Percentiles rank a stretch among this genome's conserved stretches.
phyloP scores from a whole-genome alignment of 2,113 vertebrate species.

The Proterorhinus semilunaris region DNA sequence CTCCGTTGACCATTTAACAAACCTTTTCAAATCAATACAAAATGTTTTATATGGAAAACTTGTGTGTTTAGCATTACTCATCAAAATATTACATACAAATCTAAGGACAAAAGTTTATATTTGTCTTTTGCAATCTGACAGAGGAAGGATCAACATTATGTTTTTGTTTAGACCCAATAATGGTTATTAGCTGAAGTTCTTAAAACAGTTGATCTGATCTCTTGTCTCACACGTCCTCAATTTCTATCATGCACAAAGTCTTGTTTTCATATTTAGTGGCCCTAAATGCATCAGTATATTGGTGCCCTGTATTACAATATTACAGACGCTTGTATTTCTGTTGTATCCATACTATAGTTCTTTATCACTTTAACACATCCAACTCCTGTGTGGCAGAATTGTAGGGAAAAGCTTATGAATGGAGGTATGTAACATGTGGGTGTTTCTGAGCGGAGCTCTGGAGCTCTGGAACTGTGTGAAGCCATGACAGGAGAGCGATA shows the following conservation, averaged over 20 bases:
- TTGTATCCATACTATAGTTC: slow-evolving; percentile 72
- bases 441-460: slow-evolving; percentile 53
- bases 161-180: slow-evolving; percentile 2
- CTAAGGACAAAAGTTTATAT: neutral
- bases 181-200: slow-evolving; percentile 9
- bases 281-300: slow-evolving; percentile 74
- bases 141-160: neutral
- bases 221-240: slow-evolving; percentile 22
- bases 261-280: slow-evolving; percentile 40
- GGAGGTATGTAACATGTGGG: slow-evolving; percentile 62
- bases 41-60: too few relatives aligned
- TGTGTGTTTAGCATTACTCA: too few relatives aligned
- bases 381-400: slow-evolving; percentile 63
- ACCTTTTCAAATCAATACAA: too few relatives aligned
- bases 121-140: neutral
- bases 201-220: slow-evolving; percentile 28
- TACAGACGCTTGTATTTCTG: slow-evolving; percentile 56
- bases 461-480: slow-evolving; percentile 58
- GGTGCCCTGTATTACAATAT: slow-evolving; percentile 68
- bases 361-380: slow-evolving; percentile 73
- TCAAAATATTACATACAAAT: too few relatives aligned
- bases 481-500: slow-evolving; percentile 32
- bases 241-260: slow-evolving; percentile 54
- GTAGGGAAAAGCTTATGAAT: slow-evolving; percentile 59
- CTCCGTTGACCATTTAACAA: too few relatives aligned